Percentiles rank a stretch among this genome's conserved stretches.
Evolutionary conservation across 2,888 invertebrate genomes (phyloP).

Genomic region (Nephrotoma guestfalica): DNA sequence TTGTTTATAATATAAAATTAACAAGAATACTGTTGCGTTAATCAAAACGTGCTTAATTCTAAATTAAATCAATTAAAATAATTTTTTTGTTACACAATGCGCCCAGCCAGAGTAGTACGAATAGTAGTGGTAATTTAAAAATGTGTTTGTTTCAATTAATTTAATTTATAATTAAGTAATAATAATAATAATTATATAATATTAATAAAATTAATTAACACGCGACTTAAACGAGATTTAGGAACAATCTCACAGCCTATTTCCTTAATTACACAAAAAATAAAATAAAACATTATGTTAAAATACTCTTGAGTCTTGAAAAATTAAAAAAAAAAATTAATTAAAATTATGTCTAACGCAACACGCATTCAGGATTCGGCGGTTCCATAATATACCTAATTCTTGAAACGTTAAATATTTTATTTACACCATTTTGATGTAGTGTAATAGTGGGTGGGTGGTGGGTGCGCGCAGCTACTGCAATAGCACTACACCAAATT

Average conservation of each 20-base stretch:
- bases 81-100: background rate
- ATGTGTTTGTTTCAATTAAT: background rate
- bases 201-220: background rate
- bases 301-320: background rate
- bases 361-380: background rate
- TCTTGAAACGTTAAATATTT: background rate
- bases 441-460: background rate
- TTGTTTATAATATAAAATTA: background rate
- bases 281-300: background rate
- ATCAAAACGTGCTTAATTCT: background rate
- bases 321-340: background rate
- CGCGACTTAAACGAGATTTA: background rate
- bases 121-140: background rate
- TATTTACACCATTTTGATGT: background rate
- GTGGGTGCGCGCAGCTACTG: background rate
- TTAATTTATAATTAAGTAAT: background rate
- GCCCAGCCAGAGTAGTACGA: background rate
- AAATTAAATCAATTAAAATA: background rate
- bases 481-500: background rate
- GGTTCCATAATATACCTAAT: background rate
- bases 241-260: background rate
- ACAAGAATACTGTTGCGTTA: background rate
- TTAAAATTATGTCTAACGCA: background rate
- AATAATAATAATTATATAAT: background rate
- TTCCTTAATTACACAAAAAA: background rate